These are phyloP conservation scores for Zapornia atra DNA, from an alignment of 2,113 vertebrate genomes.

Conservation along the genomic window DNA sequence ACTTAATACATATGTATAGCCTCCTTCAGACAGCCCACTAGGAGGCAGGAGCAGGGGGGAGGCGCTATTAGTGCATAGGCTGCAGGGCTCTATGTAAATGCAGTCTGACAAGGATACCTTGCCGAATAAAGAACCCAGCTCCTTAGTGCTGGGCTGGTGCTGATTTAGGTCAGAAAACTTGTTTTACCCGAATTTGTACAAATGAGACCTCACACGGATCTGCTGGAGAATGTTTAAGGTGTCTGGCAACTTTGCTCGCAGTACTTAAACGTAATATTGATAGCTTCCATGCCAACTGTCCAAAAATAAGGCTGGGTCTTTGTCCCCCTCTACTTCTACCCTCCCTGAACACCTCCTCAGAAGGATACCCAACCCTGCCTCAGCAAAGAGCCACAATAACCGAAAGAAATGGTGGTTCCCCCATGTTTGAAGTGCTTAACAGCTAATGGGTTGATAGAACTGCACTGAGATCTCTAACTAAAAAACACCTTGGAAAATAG, in stretches of 20 bases:
- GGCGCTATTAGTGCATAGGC: conserved; percentile 58
- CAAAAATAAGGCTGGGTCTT: neutral
- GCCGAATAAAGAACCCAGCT: conserved; percentile 18
- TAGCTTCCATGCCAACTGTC: neutral
- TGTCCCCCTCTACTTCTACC: neutral
- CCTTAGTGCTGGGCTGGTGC: neutral
- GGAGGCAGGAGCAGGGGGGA: conserved; percentile 81
- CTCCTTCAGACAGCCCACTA: conserved; percentile 82
- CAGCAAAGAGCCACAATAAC: neutral
- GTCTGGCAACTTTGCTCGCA: neutral
- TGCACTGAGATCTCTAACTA: neutral
- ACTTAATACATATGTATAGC: conserved; percentile 86
- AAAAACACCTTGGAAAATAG: neutral
- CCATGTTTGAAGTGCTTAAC: neutral
- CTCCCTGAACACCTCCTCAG: neutral
- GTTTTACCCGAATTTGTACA: conserved; percentile 42
- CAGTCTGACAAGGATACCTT: conserved; percentile 65
- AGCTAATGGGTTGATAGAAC: neutral
- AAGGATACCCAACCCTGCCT: neutral
- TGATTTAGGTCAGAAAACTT: conserved; percentile 51
- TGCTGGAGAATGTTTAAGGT: conserved; percentile 13
- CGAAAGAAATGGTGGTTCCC: neutral
- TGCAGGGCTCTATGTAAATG: conserved; percentile 71
- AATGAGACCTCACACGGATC: conserved; percentile 8
- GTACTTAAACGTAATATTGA: neutral